These are phyloP conservation scores for Drosophila neutralis DNA, from an alignment of 2,888 invertebrate genomes.

Conservation along the genomic window DNA sequence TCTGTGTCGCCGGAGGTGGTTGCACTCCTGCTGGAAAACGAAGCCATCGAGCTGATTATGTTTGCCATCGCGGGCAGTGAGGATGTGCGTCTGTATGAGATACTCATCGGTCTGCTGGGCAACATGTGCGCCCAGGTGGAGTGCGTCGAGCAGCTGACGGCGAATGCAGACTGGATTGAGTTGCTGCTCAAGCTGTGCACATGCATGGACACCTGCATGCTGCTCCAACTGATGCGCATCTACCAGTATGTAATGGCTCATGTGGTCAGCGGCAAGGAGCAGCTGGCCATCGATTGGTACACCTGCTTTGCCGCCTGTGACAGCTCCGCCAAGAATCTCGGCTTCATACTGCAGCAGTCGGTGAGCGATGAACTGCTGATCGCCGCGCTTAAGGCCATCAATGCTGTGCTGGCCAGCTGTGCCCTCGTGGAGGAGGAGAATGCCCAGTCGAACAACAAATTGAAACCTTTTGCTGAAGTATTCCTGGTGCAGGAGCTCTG, in stretches of 20 bases:
- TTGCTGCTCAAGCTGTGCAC: conserved; percentile 86
- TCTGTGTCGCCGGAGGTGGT: conserved; percentile 92
- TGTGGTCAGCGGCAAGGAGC: conserved; percentile 85
- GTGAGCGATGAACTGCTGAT: conserved; percentile 87
- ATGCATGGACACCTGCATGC: conserved; percentile 89
- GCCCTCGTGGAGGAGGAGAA: conserved; percentile 77
- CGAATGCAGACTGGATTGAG: conserved; percentile 86
- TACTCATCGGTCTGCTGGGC: conserved; percentile 92
- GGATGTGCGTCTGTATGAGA: conserved; percentile 90
- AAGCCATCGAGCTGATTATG: conserved; percentile 87
- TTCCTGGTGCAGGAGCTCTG: conserved; percentile 82
- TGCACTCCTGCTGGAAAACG: conserved; percentile 88
- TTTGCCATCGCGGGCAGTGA: conserved; percentile 87
- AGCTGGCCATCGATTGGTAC: conserved; percentile 84
- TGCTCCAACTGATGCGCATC: conserved; percentile 90
- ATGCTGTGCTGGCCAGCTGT: conserved; percentile 86
- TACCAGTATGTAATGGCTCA: conserved; percentile 86
- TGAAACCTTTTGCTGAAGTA: conserved; percentile 72
- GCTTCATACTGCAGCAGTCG: conserved; percentile 91
- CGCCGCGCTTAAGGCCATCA: conserved; percentile 87
- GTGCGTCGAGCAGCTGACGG: conserved; percentile 87
- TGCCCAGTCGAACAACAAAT: conserved; percentile 55
- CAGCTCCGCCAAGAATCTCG: conserved; percentile 87
- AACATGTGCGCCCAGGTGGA: conserved; percentile 91
- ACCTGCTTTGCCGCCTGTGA: conserved; percentile 85